These are phyloP conservation scores for Marasmarcha lunaedactyla DNA, from an alignment of 2,888 invertebrate genomes.

Conservation along the genomic window DNA sequence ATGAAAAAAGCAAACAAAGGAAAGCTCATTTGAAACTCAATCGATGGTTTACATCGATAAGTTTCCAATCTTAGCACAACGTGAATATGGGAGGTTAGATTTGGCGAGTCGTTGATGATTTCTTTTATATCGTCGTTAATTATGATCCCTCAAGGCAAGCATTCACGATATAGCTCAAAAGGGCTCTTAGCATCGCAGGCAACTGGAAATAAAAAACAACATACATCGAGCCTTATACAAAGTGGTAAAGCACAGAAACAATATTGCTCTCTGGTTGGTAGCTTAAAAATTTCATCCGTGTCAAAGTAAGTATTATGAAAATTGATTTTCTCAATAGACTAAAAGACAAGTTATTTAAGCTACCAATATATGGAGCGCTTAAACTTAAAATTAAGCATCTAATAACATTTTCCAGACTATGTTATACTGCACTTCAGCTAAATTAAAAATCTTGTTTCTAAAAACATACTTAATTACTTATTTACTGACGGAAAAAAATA, in stretches of 20 bases:
- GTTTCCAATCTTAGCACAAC: slow-evolving; percentile 56
- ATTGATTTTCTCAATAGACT: too few species aligned
- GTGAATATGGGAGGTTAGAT: slow-evolving; percentile 59
- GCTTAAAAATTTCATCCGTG: too few species aligned
- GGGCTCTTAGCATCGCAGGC: slow-evolving; percentile 70
- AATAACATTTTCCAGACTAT: slow-evolving; percentile 21
- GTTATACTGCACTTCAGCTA: slow-evolving; percentile 9
- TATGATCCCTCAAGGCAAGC: slow-evolving; percentile 70
- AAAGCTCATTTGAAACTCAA: slow-evolving; percentile 35
- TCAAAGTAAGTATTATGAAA: too few species aligned
- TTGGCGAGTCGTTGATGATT: slow-evolving; percentile 62
- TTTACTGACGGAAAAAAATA: too few species aligned
- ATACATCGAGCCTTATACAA: slow-evolving; percentile 69
- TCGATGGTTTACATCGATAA: slow-evolving; percentile 30
- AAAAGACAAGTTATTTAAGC: too few species aligned
- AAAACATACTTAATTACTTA: too few species aligned
- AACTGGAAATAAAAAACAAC: slow-evolving; percentile 72
- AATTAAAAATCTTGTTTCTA: too few species aligned
- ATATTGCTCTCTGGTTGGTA: neutral
- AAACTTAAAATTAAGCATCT: slow-evolving; percentile 55
- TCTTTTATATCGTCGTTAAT: slow-evolving; percentile 62
- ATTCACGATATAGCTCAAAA: slow-evolving; percentile 71
- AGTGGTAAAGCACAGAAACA: slow-evolving; percentile 42
- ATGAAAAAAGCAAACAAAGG: slow-evolving; percentile 44
- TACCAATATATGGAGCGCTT: slow-evolving; percentile 5